A percentile compares a stretch with the other conserved stretches of the same genome.
These are phyloP conservation scores for Epizoanthus illoricatus DNA, from an alignment of 92 coral and sea anemone genomes.

Conservation along the genomic window DNA sequence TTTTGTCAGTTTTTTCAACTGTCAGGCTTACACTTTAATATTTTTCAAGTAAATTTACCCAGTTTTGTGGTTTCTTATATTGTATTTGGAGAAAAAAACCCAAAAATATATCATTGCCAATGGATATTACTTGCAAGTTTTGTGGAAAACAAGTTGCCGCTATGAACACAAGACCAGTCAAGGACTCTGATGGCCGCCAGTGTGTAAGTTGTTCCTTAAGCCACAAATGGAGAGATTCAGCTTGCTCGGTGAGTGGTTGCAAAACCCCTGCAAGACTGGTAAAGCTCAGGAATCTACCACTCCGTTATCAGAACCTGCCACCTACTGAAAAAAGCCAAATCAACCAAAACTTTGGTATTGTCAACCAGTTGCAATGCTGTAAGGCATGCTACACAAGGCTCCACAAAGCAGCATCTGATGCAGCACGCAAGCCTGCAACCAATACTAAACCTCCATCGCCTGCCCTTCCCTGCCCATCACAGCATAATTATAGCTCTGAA, in stretches of 20 bases:
- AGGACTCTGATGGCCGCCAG: background rate
- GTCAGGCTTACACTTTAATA: no score
- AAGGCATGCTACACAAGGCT: no score
- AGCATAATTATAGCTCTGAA: background rate
- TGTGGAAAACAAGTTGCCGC: no score
- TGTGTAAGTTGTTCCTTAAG: background rate
- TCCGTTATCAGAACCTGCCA: background rate
- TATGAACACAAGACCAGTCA: no score
- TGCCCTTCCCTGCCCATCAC: background rate
- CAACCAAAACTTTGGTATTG: background rate
- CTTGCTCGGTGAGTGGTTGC: background rate
- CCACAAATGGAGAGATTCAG: background rate
- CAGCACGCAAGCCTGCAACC: background rate
- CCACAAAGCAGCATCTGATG: constrained; percentile 10
- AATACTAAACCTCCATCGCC: background rate
- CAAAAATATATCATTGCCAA: no score
- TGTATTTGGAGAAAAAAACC: no score
- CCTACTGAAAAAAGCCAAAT: background rate
- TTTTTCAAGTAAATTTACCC: no score
- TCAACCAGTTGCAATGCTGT: no score
- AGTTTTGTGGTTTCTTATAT: no score
- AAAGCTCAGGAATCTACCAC: background rate
- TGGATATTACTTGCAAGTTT: no score
- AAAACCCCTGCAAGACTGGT: constrained; percentile 8
- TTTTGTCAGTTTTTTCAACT: no score